A percentile compares a stretch with the other conserved stretches of the same genome.
Evolutionary conservation across 2,113 vertebrate genomes (phyloP).

Genomic region (Perognathus longimembris): DNA sequence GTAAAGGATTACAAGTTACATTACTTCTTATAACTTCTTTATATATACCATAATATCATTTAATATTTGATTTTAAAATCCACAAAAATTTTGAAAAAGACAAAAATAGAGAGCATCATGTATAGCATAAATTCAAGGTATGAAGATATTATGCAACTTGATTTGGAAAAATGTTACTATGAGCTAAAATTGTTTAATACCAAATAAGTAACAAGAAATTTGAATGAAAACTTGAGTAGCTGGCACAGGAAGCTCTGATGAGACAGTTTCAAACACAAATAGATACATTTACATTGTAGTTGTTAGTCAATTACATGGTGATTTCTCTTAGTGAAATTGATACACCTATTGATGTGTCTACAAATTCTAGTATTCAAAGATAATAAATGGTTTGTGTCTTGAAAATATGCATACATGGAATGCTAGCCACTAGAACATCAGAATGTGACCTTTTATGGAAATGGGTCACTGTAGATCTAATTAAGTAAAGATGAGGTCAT

Average conservation of each 20-base stretch:
- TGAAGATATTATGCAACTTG: neutral
- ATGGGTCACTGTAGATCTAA: neutral
- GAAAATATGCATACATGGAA: neutral
- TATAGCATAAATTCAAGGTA: neutral
- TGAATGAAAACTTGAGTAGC: neutral
- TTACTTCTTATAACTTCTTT: neutral
- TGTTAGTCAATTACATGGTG: neutral
- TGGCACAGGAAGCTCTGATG: neutral
- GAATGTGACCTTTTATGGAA: neutral
- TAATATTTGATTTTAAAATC: conserved; percentile 4
- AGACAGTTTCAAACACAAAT: neutral
- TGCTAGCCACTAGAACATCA: neutral
- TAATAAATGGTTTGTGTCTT: neutral
- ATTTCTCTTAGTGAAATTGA: conserved; percentile 29
- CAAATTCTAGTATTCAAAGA: neutral
- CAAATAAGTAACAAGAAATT: neutral
- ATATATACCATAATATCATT: neutral
- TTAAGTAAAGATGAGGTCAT: neutral
- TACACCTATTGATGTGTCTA: neutral
- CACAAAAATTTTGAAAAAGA: neutral
- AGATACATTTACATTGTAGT: neutral
- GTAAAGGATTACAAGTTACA: neutral
- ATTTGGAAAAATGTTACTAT: neutral
- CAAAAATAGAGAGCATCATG: neutral
- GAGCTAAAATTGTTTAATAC: neutral